These are phyloP conservation scores for Eupithecia subumbrata DNA, from an alignment of 2,888 invertebrate genomes.

Conservation along the genomic window DNA sequence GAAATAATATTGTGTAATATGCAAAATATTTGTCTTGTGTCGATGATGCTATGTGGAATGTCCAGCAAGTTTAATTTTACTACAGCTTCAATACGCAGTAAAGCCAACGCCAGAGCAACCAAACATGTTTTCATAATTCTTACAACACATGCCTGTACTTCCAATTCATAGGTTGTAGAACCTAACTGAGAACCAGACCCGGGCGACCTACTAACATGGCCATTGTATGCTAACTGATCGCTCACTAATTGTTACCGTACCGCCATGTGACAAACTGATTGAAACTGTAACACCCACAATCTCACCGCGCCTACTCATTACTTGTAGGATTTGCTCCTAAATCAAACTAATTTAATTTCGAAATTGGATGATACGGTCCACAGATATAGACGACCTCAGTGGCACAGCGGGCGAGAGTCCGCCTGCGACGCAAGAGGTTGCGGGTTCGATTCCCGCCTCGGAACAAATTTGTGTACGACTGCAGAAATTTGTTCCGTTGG, in stretches of 20 bases:
- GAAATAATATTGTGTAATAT: too few species aligned
- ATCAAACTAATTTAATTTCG: neutral
- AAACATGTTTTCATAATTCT: constrained; percentile 38
- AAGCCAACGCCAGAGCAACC: constrained; percentile 9
- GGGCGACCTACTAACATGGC: constrained; percentile 59
- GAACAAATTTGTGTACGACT: too few species aligned
- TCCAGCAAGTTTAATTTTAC: neutral
- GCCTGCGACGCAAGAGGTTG: too few species aligned
- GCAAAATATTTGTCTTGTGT: neutral
- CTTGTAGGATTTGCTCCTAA: neutral
- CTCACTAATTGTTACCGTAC: constrained; percentile 60
- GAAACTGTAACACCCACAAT: constrained; percentile 49
- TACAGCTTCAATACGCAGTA: neutral
- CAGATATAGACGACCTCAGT: too few species aligned
- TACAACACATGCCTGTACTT: constrained; percentile 31
- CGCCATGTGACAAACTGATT: constrained; percentile 45
- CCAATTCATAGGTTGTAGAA: constrained; percentile 10
- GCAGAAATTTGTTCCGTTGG: too few species aligned
- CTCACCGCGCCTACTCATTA: constrained; percentile 30
- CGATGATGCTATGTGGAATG: neutral
- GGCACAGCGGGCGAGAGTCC: too few species aligned
- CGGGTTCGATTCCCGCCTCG: too few species aligned
- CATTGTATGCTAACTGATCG: constrained; percentile 71
- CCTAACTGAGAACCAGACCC: constrained; percentile 44
- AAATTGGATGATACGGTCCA: neutral